Conservation (phyloP, 2,113 vertebrate species). For the Bothrops jararaca region DNA sequence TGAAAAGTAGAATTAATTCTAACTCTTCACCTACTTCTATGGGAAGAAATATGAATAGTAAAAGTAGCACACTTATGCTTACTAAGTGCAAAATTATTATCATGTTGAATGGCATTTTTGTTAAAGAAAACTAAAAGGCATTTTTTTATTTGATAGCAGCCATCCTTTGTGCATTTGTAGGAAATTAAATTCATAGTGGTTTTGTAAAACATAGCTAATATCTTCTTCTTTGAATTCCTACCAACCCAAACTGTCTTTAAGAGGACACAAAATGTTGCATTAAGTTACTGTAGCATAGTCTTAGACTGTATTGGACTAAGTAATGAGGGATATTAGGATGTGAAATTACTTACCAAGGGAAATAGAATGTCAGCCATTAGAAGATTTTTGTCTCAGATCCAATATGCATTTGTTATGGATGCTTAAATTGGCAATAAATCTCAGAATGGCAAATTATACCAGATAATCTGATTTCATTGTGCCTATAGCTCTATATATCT, state of each 20-base stretch:
- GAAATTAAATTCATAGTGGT: not conserved
- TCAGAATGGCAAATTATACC: not conserved
- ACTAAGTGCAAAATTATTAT: constrained; percentile 41
- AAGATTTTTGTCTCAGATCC: not conserved
- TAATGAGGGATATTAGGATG: not conserved
- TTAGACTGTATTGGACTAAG: not conserved
- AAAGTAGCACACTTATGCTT: constrained; percentile 20
- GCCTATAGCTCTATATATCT: not conserved
- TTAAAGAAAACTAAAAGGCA: constrained; percentile 37
- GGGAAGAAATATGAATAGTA: constrained; percentile 29
- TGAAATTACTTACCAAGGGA: not conserved
- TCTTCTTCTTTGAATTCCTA: not conserved
- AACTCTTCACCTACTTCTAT: constrained; percentile 20
- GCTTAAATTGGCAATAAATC: not conserved
- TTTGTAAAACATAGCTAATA: not conserved
- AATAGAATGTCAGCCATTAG: not conserved
- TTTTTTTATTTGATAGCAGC: not conserved
- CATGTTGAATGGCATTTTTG: constrained; percentile 51
- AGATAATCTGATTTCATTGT: not conserved
- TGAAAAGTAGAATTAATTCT: not conserved
- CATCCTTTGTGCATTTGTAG: rapidly evolving
- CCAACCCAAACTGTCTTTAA: not conserved
- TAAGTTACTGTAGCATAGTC: not conserved
- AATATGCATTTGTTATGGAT: not conserved
- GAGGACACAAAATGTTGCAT: not conserved